phyloP scores from a whole-genome alignment of 2,113 vertebrate species.

The Hipposideros armiger region DNA sequence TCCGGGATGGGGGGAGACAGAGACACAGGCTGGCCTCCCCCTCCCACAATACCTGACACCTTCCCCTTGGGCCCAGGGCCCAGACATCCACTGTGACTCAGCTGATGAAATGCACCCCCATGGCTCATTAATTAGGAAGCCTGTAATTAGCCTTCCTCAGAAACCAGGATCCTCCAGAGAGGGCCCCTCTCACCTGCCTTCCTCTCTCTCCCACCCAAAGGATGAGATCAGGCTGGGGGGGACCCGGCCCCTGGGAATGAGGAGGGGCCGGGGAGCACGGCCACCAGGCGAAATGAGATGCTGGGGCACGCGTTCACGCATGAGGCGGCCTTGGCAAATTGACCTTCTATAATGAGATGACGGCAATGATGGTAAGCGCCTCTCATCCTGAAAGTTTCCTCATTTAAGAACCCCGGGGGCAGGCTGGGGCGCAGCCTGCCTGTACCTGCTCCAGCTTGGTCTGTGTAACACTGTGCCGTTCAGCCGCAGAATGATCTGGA shows the following conservation, averaged over 20 bases:
- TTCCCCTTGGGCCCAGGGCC: constrained; percentile 33
- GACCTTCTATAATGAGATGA: constrained; percentile 52
- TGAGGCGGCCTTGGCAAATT: not conserved
- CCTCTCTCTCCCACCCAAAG: constrained; percentile 36
- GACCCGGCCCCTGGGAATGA: constrained; percentile 50
- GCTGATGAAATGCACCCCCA: constrained; percentile 69
- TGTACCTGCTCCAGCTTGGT: not conserved
- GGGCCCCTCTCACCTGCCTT: constrained; percentile 74
- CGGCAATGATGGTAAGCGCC: not conserved
- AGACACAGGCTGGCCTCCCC: not conserved
- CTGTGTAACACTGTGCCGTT: fast-evolving
- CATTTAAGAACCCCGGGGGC: not conserved
- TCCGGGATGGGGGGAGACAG: not conserved
- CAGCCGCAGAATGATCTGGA: not conserved
- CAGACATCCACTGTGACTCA: constrained; percentile 69
- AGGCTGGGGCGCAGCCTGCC: not conserved
- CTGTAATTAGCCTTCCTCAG: constrained; percentile 75
- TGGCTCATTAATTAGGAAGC: constrained; percentile 65
- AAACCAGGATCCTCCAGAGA: constrained; percentile 70
- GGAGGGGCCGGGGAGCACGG: not conserved
- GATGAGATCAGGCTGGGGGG: constrained; percentile 61
- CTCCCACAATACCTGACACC: not conserved
- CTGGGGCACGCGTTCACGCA: not conserved
- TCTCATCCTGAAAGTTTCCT: constrained; percentile 1
- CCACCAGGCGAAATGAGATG: constrained; percentile 58